Conservation (phyloP, 2,888 invertebrate genomes). For the Agrotis exclamationis region DNA sequence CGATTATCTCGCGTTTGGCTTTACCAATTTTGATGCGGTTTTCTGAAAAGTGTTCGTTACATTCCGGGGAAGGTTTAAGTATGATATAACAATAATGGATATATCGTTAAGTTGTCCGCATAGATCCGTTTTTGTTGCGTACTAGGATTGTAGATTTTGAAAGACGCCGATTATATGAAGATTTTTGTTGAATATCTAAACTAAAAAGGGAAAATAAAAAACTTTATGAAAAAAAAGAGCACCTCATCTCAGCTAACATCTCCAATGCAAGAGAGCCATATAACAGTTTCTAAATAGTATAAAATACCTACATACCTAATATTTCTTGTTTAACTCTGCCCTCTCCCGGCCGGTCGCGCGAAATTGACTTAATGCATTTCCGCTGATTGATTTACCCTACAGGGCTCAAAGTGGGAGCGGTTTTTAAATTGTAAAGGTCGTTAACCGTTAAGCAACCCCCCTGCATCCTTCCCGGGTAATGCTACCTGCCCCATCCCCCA, state of each 20-base stretch:
- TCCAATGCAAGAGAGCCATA: not conserved
- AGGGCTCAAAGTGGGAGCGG: slow-evolving; percentile 16
- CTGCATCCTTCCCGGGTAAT: not conserved
- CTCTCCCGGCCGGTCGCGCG: slow-evolving; percentile 21
- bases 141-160: too few relatives aligned
- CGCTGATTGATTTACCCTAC: slow-evolving; percentile 48
- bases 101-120: too few relatives aligned
- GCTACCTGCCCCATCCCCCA: slow-evolving; percentile 5
- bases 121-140: too few relatives aligned
- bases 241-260: not conserved
- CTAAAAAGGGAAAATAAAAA: too few relatives aligned
- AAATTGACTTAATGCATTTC: slow-evolving; percentile 40
- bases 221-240: too few relatives aligned
- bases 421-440: slow-evolving; percentile 3
- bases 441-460: not conserved
- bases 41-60: too few relatives aligned
- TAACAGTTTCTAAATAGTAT: not conserved
- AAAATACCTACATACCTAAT: slow-evolving; percentile 2
- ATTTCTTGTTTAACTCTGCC: slow-evolving; percentile 34
- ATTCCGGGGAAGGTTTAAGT: too few relatives aligned
- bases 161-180: too few relatives aligned
- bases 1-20: too few relatives aligned
- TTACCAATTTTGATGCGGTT: too few relatives aligned
- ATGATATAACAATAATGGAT: too few relatives aligned
- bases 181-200: too few relatives aligned